Evolutionary conservation across 2,797 vertebrate genomes (phyloP), one percentile per base, ranked within the genome.

Genomic region (Scomberomorus guttatus): DNA sequence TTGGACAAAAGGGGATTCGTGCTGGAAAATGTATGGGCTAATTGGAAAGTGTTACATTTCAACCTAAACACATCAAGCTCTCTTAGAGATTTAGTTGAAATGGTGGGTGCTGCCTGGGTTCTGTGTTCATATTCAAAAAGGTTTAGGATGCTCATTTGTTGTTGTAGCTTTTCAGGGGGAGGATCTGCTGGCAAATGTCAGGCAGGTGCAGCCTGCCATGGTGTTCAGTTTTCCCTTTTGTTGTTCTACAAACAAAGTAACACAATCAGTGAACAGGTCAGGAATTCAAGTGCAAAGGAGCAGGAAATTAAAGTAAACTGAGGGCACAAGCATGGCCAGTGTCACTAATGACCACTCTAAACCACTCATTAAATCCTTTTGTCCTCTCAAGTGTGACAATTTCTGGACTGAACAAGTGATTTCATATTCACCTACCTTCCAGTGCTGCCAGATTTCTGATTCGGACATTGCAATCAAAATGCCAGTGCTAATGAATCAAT

Each of bases 151-250:
- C 70, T 82, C 42, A 29, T 73, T 76, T 83, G 72, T 60, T 57
- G 56, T 27, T 6, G 27, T 4, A 22, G 57, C 34, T 66, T 66
- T 59, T 80, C 63, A 64, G 1, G 34, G 24, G 52, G 72, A 62
- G 72, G 78, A 57, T 22, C 75, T 46, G 51, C 56, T 14, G 29
- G 72, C 14, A 80, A 89, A 90, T 80, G 84, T 85, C 71, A 82
- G n/a, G n/a, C 65, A 61, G 79, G 39, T 87, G 68, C 77, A 42
- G 77, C 50, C 63, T 24, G 55, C 44, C 69, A 39, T 75, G 74
- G 39, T 42, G 56, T 13, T 20, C 6, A 0, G 46, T 9, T 52
- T 78, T 70, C 12, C 15, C 24, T 76, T 60, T 61, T 52, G 18
- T 63, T 60, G 51, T 80, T 60, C 9, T 44, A 37, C 51, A 59